Evolutionary conservation across 2,888 invertebrate species (phyloP).

Genomic region (Melitaea athalia): DNA sequence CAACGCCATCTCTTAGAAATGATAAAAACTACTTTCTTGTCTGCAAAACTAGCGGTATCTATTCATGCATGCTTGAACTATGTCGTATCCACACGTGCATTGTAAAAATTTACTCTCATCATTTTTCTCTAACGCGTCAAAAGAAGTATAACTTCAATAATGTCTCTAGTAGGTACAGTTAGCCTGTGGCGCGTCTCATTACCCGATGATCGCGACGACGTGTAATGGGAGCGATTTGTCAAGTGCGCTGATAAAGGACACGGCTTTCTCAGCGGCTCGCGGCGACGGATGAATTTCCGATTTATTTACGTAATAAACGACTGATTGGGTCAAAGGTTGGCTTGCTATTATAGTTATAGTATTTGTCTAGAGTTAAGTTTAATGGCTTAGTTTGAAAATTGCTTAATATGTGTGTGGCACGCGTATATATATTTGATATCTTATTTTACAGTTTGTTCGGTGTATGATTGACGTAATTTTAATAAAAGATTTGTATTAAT

Average conservation of each 20-base stretch:
- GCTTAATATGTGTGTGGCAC: not conserved
- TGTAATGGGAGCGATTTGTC: slow-evolving; percentile 71
- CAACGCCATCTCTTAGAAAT: too few relatives aligned
- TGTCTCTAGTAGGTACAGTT: slow-evolving; percentile 16
- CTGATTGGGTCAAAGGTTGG: slow-evolving; percentile 30
- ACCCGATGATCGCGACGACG: slow-evolving; percentile 65
- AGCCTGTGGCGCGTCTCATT: slow-evolving; percentile 58
- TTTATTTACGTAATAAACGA: slow-evolving; percentile 30
- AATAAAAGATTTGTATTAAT: too few relatives aligned
- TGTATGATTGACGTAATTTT: too few relatives aligned
- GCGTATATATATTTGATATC: not conserved
- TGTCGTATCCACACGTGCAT: not conserved
- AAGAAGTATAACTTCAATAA: too few relatives aligned
- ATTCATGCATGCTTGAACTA: too few relatives aligned
- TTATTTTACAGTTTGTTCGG: not conserved
- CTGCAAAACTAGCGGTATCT: too few relatives aligned
- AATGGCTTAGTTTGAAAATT: not conserved
- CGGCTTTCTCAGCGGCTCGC: slow-evolving; percentile 62
- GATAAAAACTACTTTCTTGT: too few relatives aligned
- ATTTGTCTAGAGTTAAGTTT: not conserved
- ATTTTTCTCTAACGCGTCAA: too few relatives aligned
- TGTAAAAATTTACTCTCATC: too few relatives aligned
- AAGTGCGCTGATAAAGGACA: slow-evolving; percentile 68
- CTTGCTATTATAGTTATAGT: slow-evolving; percentile 5
- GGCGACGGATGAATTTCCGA: slow-evolving; percentile 28